These are phyloP conservation scores for Athene noctua DNA, from an alignment of 2,113 vertebrate species.

Conservation along the genomic window DNA sequence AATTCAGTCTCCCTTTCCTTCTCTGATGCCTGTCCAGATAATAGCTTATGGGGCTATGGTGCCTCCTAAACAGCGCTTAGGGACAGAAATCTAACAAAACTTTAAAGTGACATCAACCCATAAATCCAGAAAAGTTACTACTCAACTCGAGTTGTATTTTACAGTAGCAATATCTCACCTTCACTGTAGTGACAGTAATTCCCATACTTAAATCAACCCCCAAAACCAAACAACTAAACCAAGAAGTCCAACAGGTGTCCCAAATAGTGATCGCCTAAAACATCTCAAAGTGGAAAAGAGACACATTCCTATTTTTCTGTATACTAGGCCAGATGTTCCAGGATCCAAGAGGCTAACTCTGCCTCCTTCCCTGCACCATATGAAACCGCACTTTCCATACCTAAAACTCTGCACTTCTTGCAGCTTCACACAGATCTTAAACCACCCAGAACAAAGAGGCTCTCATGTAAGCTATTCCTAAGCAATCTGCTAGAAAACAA, in stretches of 20 bases:
- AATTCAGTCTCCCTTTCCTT: not conserved
- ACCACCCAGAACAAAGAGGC: not conserved
- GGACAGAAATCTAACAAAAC: not conserved
- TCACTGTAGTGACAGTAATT: not conserved
- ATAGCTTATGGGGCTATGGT: not conserved
- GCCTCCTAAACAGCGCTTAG: not conserved
- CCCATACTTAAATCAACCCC: not conserved
- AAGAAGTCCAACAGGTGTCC: not conserved
- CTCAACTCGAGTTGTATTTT: not conserved
- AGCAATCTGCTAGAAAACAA: not conserved
- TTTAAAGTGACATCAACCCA: not conserved
- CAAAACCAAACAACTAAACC: not conserved
- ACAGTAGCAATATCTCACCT: not conserved
- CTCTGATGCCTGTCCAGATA: not conserved
- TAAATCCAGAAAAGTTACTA: not conserved
- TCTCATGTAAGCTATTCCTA: not conserved
- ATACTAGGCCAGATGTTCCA: not conserved
- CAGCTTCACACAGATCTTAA: not conserved
- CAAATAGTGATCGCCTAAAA: not conserved
- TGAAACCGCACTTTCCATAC: rapidly evolving
- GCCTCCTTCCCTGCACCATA: not conserved
- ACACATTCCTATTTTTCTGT: not conserved
- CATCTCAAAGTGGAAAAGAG: not conserved
- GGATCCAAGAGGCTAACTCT: not conserved
- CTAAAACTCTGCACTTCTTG: not conserved